Evolutionary conservation across 2,888 invertebrate genomes (phyloP).

Genomic region (Netelia inedita): DNA sequence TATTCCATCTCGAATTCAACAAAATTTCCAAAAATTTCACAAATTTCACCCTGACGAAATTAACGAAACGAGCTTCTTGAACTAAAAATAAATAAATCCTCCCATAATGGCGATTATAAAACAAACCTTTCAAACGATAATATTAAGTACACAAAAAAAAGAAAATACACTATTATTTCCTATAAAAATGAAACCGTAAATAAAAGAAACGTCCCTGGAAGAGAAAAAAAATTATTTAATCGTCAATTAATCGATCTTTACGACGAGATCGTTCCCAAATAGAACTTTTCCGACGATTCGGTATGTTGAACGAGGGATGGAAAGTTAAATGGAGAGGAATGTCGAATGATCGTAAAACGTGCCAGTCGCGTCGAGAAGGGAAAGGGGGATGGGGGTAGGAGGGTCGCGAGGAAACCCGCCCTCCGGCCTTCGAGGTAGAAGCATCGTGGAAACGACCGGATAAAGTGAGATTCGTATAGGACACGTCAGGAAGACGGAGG

Average conservation of each 20-base stretch:
- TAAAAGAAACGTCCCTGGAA: background rate
- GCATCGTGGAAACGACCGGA: conserved; percentile 4
- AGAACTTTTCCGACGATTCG: background rate
- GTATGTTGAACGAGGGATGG: background rate
- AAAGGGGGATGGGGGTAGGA: too few relatives aligned
- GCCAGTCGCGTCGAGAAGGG: background rate
- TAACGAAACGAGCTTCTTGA: too few relatives aligned
- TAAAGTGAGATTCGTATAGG: conserved; percentile 35
- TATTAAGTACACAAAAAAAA: too few relatives aligned
- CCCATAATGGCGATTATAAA: too few relatives aligned
- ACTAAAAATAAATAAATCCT: too few relatives aligned
- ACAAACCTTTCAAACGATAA: too few relatives aligned
- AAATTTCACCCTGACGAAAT: too few relatives aligned
- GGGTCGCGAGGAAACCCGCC: background rate
- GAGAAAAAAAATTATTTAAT: background rate
- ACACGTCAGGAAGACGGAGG: conserved; percentile 30
- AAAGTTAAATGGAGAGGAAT: conserved; percentile 4
- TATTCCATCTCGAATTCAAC: too few relatives aligned
- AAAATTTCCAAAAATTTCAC: too few relatives aligned
- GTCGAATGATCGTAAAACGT: background rate
- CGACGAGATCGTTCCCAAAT: background rate
- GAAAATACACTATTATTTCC: too few relatives aligned
- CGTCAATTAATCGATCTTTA: background rate
- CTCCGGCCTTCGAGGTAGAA: background rate
- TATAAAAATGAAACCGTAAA: too few relatives aligned